phyloP scores from a whole-genome alignment of 2,888 invertebrate species.

The Melipona beecheii region DNA sequence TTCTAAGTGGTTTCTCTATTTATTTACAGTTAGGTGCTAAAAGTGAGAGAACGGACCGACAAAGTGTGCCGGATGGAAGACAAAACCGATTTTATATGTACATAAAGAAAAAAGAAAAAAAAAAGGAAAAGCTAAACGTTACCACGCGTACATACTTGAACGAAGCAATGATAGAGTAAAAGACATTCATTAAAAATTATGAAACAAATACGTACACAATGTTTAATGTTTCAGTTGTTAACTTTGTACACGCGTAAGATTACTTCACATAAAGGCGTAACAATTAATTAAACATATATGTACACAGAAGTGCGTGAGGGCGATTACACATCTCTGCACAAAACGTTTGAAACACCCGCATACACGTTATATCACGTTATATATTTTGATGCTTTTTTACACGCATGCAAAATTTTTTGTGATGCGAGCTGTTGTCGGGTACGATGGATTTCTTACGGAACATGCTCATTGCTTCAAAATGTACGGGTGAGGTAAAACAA shows the following conservation, averaged over 20 bases:
- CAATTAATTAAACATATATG: conserved; percentile 21
- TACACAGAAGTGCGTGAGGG: neutral
- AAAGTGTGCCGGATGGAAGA: conserved; percentile 73
- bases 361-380: neutral
- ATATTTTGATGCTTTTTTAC: conserved; percentile 22
- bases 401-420: conserved; percentile 43
- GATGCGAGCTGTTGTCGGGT: conserved; percentile 44
- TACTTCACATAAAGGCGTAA: conserved; percentile 15
- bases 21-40: conserved; percentile 77
- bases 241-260: conserved; percentile 42
- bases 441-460: conserved; percentile 40
- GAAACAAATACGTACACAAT: conserved; percentile 38
- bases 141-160: conserved; percentile 54
- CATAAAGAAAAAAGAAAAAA: conserved; percentile 61
- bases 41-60: conserved; percentile 72
- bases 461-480: conserved; percentile 62
- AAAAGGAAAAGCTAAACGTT: conserved; percentile 31
- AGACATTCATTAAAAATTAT: conserved; percentile 43
- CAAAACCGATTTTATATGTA: conserved; percentile 77
- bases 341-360: neutral
- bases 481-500: conserved; percentile 48
- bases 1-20: conserved; percentile 68
- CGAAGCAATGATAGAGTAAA: conserved; percentile 39
- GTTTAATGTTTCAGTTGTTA: conserved; percentile 50
- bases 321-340: neutral